Percentiles rank a stretch among this genome's conserved stretches.
These are phyloP conservation scores for Cotesia typhae DNA, from an alignment of 1,140 invertebrate genomes.

Conservation along the genomic window DNA sequence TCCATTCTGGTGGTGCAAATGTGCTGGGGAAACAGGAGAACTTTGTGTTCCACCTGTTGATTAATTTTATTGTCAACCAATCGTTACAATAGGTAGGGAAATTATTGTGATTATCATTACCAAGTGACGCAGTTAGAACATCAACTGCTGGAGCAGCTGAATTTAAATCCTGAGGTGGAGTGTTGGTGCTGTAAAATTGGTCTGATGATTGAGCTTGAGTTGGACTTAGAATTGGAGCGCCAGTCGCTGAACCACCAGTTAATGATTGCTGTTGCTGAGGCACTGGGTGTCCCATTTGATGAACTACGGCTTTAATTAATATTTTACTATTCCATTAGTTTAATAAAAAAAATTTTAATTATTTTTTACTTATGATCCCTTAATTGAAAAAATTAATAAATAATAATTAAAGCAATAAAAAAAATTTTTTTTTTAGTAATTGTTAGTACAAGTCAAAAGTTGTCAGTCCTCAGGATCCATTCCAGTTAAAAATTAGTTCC, in stretches of 20 bases:
- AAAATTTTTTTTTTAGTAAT: neutral
- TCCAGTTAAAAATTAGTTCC: no score
- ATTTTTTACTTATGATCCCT: no score
- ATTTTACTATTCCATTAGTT: conserved; percentile 22
- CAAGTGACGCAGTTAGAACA: conserved; percentile 55
- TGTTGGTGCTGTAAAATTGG: conserved; percentile 58
- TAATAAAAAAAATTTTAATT: no score
- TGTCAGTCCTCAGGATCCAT: no score
- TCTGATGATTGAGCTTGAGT: conserved; percentile 56
- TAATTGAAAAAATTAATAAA: no score
- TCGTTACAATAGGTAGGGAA: neutral
- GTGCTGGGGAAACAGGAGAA: conserved; percentile 64
- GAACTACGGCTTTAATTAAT: conserved; percentile 61
- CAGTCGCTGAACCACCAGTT: conserved; percentile 50
- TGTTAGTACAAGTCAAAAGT: no score
- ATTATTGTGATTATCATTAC: conserved; percentile 38
- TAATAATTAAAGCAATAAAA: neutral
- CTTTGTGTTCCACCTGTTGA: conserved; percentile 54
- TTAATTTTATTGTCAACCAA: neutral
- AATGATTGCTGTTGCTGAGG: conserved; percentile 59
- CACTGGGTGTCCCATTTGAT: conserved; percentile 60
- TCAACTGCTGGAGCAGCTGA: conserved; percentile 58
- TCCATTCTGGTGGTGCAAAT: conserved; percentile 65
- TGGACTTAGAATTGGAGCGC: conserved; percentile 58
- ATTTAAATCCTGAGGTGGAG: conserved; percentile 62